phyloP scores from a whole-genome alignment of 2,888 invertebrate genomes.

The Erebia epiphron region DNA sequence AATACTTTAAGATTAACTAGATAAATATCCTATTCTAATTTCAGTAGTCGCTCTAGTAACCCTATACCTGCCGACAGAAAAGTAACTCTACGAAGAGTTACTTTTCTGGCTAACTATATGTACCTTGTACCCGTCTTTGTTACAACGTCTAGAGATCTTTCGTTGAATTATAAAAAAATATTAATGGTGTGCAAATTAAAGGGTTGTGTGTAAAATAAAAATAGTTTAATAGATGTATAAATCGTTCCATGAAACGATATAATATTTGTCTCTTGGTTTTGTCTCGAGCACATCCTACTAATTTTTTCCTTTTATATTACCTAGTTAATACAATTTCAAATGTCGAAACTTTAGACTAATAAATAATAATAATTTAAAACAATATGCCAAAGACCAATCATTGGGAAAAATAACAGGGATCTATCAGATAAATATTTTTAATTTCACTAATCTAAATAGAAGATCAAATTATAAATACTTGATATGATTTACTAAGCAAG shows the following conservation, averaged over 20 bases:
- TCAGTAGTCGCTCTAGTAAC: slow-evolving; percentile 75
- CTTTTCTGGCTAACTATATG: slow-evolving; percentile 57
- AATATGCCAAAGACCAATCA: slow-evolving; percentile 80
- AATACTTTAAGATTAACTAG: slow-evolving; percentile 76
- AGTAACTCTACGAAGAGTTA: slow-evolving; percentile 60
- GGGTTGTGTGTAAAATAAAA: slow-evolving; percentile 83
- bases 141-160: slow-evolving; percentile 53
- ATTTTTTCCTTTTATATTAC: slow-evolving; percentile 31
- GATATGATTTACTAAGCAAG: slow-evolving; percentile 51
- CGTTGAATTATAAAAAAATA: slow-evolving; percentile 64
- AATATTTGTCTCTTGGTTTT: slow-evolving; percentile 50
- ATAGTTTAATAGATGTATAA: slow-evolving; percentile 76
- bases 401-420: slow-evolving; percentile 79
- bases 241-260: slow-evolving; percentile 65
- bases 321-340: slow-evolving; percentile 36
- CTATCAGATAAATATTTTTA: slow-evolving; percentile 62
- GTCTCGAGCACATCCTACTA: slow-evolving; percentile 56
- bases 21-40: slow-evolving; percentile 73
- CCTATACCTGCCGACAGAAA: slow-evolving; percentile 57
- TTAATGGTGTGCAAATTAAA: slow-evolving; percentile 82
- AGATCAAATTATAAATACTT: slow-evolving; percentile 41
- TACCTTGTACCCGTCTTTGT: slow-evolving; percentile 56
- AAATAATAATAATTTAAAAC: slow-evolving; percentile 63
- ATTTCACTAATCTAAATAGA: slow-evolving; percentile 61
- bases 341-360: slow-evolving; percentile 61